These are phyloP conservation scores for Paracanthobrama guichenoti DNA, from an alignment of 2,113 vertebrate species.

Conservation along the genomic window DNA sequence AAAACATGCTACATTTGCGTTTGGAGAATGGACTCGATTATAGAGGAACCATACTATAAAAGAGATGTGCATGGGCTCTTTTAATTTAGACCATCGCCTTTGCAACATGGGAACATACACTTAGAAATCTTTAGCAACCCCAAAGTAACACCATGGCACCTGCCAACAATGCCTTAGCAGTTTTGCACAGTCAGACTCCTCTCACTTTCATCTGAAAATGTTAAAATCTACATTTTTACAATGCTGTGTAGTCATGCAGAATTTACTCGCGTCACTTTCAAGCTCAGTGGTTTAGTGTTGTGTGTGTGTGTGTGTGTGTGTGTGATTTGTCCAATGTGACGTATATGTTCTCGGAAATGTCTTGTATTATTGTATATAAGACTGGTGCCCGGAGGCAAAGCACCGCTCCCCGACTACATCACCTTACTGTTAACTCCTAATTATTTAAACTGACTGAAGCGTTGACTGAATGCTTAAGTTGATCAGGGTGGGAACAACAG, in stretches of 20 bases:
- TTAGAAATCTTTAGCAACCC: background rate
- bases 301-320: background rate
- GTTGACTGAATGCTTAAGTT: conserved; percentile 31
- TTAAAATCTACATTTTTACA: background rate
- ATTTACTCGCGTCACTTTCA: background rate
- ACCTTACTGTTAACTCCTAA: conserved; percentile 38
- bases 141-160: background rate
- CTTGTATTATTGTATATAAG: background rate
- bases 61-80: background rate
- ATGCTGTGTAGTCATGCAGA: background rate
- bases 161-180: background rate
- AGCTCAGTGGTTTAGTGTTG: background rate
- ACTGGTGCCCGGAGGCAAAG: background rate
- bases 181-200: background rate
- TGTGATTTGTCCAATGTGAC: background rate
- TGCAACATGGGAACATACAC: background rate
- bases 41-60: background rate
- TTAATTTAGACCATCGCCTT: background rate
- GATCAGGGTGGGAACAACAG: conserved; percentile 36
- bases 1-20: background rate
- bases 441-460: background rate
- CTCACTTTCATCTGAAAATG: background rate
- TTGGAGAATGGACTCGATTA: background rate
- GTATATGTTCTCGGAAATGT: background rate
- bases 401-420: conserved; percentile 47